Evolutionary conservation across 2,113 vertebrate genomes (phyloP), one percentile per base, ranked within the genome.

Genomic region (Python bivittatus): DNA sequence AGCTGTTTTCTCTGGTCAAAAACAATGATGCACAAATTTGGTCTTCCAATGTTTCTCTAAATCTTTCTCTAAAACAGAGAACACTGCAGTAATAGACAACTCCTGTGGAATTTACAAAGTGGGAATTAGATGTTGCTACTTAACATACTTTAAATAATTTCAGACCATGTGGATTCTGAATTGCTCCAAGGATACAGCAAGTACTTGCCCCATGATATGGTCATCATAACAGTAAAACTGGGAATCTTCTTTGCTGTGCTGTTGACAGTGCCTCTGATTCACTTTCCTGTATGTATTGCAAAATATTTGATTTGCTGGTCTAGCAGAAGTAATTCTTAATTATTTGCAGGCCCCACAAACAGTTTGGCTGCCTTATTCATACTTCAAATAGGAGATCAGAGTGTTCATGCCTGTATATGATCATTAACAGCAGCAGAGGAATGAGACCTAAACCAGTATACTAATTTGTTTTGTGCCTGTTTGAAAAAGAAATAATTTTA

Each of bases 221-320:
- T 98, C 95, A 96, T 99, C 96, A 97, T 98, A 97, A 97, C 97
- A 20, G 99, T 99, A 88, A 98, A 98, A 91, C 92, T 98, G n/a
- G 98, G 98, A 94, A 98, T 99, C 72, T 97, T 99, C 2, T 94
- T 98, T 48, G 97, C 99, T 13, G 98, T 99, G 96, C 95, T 99
- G 94, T 92, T 99, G 92, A 99, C 99, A 1, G 98, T 99, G 4
- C 99, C 99, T 1, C 98, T 99, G 3, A 99, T 99, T 96, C 98
- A 99, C 93, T 99, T 99, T 96, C 99, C 99, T 42, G 99, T 99
- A 96, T 98, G 99, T 98, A 90, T 83, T 93, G 86, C 88, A 92
- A 29, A 90, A 56, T 0, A 4, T 92, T 93, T 93, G 91, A 91
- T 88, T 44, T 93, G 94, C 94, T 95, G 90, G 83, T 93, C 79